Percentiles rank a stretch among this genome's conserved stretches.
phyloP scores from a whole-genome alignment of 1,140 invertebrate species.

The Temnothorax curvispinosus region DNA sequence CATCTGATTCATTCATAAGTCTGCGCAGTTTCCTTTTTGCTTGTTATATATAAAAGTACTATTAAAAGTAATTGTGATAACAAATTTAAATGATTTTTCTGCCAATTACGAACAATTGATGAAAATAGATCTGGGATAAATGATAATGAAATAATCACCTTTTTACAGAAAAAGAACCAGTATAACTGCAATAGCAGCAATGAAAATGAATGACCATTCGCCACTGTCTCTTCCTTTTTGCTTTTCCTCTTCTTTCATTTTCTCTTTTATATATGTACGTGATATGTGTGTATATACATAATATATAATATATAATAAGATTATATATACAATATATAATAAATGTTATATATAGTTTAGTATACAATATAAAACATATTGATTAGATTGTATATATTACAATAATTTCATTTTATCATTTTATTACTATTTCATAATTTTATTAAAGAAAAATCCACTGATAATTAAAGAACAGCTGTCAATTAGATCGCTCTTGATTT shows the following conservation, averaged over 20 bases:
- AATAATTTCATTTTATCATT: neutral
- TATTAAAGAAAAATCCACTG: neutral
- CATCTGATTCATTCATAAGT: constrained; percentile 4
- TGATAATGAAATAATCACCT: neutral
- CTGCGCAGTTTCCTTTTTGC: neutral
- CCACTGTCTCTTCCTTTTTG: neutral
- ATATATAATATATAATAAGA: too few species aligned
- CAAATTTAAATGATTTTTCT: neutral
- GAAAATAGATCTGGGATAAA: neutral
- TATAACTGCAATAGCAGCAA: neutral
- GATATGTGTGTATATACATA: too few species aligned
- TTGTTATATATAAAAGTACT: neutral
- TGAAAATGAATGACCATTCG: neutral
- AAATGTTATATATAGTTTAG: too few species aligned
- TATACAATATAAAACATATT: too few species aligned
- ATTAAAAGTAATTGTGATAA: neutral
- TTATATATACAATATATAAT: too few species aligned
- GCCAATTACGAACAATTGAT: neutral
- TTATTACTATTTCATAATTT: neutral
- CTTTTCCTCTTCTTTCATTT: neutral
- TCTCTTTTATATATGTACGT: neutral
- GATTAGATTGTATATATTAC: neutral
- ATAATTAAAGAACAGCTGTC: neutral
- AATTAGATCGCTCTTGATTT: neutral
- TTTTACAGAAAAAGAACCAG: neutral